A percentile compares a stretch with the other conserved stretches of the same genome.
These are phyloP conservation scores for Anarsia innoxiella DNA, from an alignment of 2,888 invertebrate species.

Conservation along the genomic window DNA sequence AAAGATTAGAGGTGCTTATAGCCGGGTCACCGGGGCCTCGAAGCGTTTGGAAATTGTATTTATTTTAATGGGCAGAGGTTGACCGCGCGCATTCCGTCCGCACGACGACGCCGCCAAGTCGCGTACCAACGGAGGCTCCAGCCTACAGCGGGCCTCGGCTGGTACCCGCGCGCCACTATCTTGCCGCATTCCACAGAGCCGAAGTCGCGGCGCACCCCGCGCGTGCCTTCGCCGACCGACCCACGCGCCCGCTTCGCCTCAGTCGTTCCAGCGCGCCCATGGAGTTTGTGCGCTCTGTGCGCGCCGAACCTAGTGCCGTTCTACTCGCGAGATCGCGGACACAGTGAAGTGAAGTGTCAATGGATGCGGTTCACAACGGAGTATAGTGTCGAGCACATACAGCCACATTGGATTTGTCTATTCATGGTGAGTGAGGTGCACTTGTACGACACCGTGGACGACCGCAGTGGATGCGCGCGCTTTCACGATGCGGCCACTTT, in stretches of 20 bases:
- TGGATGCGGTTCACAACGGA: constrained; percentile 64
- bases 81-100: constrained; percentile 48
- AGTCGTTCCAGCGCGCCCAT: constrained; percentile 60
- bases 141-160: constrained; percentile 43
- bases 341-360: constrained; percentile 67
- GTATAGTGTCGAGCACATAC: constrained; percentile 48
- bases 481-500: constrained; percentile 74
- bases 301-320: constrained; percentile 32
- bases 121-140: constrained; percentile 39
- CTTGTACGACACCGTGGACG: constrained; percentile 37
- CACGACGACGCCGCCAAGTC: constrained; percentile 30
- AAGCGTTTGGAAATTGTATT: constrained; percentile 40
- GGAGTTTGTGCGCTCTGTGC: constrained; percentile 44
- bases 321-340: constrained; percentile 45
- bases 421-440: constrained; percentile 63
- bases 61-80: constrained; percentile 46
- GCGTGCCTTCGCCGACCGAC: constrained; percentile 78
- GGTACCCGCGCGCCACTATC: constrained; percentile 59
- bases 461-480: constrained; percentile 65
- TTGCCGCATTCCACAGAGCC: constrained; percentile 65
- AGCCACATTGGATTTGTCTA: constrained; percentile 62
- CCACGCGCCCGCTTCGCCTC: constrained; percentile 82
- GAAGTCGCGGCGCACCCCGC: constrained; percentile 65
- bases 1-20: constrained; percentile 28
- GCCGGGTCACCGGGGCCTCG: constrained; percentile 19